These are phyloP conservation scores for Megalops cyprinoides DNA, from an alignment of 2,797 vertebrate species.

Conservation along the genomic window DNA sequence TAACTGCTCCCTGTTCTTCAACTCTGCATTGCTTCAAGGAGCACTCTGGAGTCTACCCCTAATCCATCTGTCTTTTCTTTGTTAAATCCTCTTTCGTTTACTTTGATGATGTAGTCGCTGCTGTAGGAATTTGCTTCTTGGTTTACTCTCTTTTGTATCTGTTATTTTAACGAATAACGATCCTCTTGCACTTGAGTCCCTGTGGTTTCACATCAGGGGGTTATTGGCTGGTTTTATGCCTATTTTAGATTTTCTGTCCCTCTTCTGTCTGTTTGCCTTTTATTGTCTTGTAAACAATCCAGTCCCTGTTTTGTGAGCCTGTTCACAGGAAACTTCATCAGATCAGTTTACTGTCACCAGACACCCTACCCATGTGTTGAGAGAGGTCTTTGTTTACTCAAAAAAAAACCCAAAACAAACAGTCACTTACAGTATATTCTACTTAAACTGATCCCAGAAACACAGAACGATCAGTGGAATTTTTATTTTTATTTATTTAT, in stretches of 20 bases:
- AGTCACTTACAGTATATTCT: background rate
- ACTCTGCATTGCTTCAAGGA: background rate
- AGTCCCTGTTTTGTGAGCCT: slow-evolving; percentile 23
- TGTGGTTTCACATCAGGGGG: background rate
- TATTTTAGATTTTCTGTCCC: background rate
- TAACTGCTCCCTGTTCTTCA: background rate
- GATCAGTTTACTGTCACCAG: background rate
- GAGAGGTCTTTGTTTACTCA: slow-evolving; percentile 26
- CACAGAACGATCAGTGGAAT: slow-evolving; percentile 37
- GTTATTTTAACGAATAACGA: slow-evolving; percentile 13
- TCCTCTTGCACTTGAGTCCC: background rate
- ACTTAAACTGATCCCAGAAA: background rate
- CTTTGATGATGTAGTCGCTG: slow-evolving; percentile 22
- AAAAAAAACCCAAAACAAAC: slow-evolving; percentile 33
- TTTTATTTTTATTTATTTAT: slow-evolving; percentile 38
- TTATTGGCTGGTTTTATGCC: slow-evolving; percentile 4
- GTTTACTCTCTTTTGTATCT: slow-evolving; percentile 1
- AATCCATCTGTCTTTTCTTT: slow-evolving; percentile 33
- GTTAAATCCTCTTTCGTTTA: slow-evolving; percentile 33
- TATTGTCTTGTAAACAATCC: slow-evolving; percentile 13
- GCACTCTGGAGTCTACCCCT: slow-evolving; percentile 13
- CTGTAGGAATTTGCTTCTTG: background rate
- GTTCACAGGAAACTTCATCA: background rate
- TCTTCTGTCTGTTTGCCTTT: slow-evolving; percentile 20
- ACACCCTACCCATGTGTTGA: slow-evolving; percentile 1